A percentile compares a stretch with the other conserved stretches of the same genome.
phyloP scores from a whole-genome alignment of 1,140 invertebrate genomes.

The Ctenoplectra terminalis region DNA sequence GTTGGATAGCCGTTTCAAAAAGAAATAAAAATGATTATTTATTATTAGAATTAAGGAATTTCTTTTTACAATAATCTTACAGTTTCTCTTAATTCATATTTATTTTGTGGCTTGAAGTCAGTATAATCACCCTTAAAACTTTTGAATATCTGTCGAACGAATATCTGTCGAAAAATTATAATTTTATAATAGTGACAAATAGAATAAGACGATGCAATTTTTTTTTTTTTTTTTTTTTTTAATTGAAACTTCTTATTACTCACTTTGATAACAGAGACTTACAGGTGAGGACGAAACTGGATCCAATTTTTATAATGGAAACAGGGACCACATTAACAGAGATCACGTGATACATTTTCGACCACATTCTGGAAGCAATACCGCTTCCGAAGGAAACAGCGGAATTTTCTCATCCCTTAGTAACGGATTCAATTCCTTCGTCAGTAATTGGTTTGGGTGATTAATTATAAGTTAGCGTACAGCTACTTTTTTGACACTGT shows the following conservation, averaged over 20 bases:
- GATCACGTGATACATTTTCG: constrained; percentile 77
- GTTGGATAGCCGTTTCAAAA: too few species aligned
- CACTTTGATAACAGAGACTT: constrained; percentile 69
- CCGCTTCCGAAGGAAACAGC: constrained; percentile 78
- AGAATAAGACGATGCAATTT: too few species aligned
- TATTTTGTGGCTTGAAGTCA: too few species aligned
- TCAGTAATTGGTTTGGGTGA: constrained; percentile 90
- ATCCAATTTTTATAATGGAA: constrained; percentile 69
- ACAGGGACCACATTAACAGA: constrained; percentile 74
- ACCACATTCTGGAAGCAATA: constrained; percentile 75
- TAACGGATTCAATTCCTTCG: constrained; percentile 89
- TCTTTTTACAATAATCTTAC: too few species aligned
- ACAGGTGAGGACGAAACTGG: constrained; percentile 68
- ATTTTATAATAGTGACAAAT: too few species aligned
- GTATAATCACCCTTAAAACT: too few species aligned
- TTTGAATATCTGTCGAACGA: too few species aligned
- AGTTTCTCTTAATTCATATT: too few species aligned
- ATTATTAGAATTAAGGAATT: too few species aligned
- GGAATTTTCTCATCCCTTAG: constrained; percentile 90
- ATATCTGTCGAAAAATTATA: too few species aligned
- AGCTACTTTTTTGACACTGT: neutral
- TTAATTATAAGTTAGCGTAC: constrained; percentile 35
- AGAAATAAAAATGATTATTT: too few species aligned
- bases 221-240: too few species aligned
- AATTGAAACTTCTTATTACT: neutral